Evolutionary conservation across 2,113 vertebrate species (phyloP), one percentile per base, ranked within the genome.

Genomic region (Serilophus lunatus): DNA sequence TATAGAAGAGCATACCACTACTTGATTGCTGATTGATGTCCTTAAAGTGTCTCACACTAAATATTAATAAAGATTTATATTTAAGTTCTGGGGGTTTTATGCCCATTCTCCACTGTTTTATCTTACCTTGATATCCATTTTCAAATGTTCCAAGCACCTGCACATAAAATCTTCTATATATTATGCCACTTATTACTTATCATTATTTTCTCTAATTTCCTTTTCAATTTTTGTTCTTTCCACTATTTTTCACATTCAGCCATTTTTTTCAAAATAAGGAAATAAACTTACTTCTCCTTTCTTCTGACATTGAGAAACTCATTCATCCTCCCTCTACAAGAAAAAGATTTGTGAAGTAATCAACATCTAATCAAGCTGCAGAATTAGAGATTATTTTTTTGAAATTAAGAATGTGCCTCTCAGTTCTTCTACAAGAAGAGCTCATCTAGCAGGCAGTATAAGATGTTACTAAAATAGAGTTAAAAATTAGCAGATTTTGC

Each of bases 341-440:
- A 4, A 75, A 86, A 65, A 44, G 57, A 60, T 86, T 69, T 50
- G 35, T 65, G 51, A 92, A 88, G 71, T 49, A 96, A 93, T 93
- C 86, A 94, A 54, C 77, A 76, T 71, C 35, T 91, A 92, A 93
- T 92, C 89, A 86, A 88, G 79, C 5, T 60, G 10, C 42, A 84
- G 36, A 90, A 77, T 13, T 69, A 70, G 36, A 83, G 82, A 56
- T 42, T 28, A 31, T 35, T 47, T 60, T 78, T 72, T 66, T 64
- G 4, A 18, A 92, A 80, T 19, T 77, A 45, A 61, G 68, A 63
- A 83, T 28, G 18, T 59, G 25, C 29, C 54, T 70, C 23, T 86
- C 45, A 22, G 45, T 65, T 83, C 35, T 64, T 79, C 63, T 71
- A 44, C 65, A 53, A 81, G 44, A 91, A 83, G 10, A 82, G 28